Conservation (phyloP, 2,797 vertebrate genomes). For the Typhlichthys eigenmanni region DNA sequence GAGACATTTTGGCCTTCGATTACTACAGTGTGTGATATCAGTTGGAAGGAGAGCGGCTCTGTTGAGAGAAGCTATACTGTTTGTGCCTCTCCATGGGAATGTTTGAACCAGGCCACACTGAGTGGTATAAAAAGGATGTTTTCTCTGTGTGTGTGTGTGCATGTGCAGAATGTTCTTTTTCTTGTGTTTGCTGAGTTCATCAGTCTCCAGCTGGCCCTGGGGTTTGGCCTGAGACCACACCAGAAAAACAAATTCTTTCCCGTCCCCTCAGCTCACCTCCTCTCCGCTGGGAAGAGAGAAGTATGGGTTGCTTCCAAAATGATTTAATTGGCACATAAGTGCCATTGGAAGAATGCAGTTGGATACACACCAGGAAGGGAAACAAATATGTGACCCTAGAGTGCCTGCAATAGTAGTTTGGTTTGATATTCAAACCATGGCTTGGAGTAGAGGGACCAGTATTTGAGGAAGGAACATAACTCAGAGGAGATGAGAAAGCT, state of each 20-base stretch:
- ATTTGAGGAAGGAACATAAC: constrained; percentile 46
- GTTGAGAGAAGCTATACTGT: constrained; percentile 19
- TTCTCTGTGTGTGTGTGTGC: constrained; percentile 22
- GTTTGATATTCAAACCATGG: constrained; percentile 42
- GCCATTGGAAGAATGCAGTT: constrained; percentile 68
- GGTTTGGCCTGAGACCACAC: constrained; percentile 29
- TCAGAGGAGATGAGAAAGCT: constrained; percentile 45
- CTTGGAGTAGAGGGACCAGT: constrained; percentile 46
- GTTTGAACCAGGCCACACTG: constrained; percentile 36
- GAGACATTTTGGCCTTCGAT: constrained; percentile 38
- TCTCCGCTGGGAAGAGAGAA: constrained; percentile 28
- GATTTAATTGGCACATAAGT: constrained; percentile 68
- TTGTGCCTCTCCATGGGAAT: constrained; percentile 36
- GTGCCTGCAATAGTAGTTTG: constrained; percentile 56
- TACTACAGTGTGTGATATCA: constrained; percentile 44
- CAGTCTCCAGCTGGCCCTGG: constrained; percentile 35
- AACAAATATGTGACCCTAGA: constrained; percentile 63
- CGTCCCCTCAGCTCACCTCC: background rate
- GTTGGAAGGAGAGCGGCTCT: constrained; percentile 37
- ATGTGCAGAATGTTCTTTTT: background rate
- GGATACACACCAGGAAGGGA: constrained; percentile 61
- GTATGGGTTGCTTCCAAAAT: constrained; percentile 59
- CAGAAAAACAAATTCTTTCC: constrained; percentile 8
- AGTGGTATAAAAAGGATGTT: constrained; percentile 34
- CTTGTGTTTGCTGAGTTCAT: constrained; percentile 13